Evolutionary conservation across 2,797 vertebrate species (phyloP), one percentile per base, ranked within the genome.

Genomic region (Hippocampus kuda): DNA sequence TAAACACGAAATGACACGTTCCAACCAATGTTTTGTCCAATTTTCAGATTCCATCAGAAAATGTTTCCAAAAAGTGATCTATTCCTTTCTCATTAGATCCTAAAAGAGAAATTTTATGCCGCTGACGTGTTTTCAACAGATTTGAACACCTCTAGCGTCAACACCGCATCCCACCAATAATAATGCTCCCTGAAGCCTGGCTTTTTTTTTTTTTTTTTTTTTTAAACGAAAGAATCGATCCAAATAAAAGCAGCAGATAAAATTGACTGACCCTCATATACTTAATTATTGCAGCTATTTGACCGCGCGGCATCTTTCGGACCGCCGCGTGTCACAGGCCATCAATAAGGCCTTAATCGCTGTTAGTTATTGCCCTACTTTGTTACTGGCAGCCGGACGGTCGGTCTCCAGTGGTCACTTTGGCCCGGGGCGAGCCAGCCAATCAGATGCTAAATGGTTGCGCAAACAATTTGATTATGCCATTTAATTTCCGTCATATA

Each of bases 221-320:
- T 16, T 34, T 49, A 90, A 88, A 87, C 91, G 89, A 91, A 92
- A 92, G 88, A 88, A 93, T 94, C 89, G 91, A 95, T 94, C 90
- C 85, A 91, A 91, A 92, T 88, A 93, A 94, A 94, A 94, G 91
- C 90, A 90, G 88, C 89, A 91, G 92, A 94, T 95, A 93, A 92
- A 94, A 94, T 91, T 91, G 93, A 94, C 90, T 89, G 90, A 89
- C 91, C 91, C 91, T 92, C 93, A 92, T 92, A 93, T 93, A 93
- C 91, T 94, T 94, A 93, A 94, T 93, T 93, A 95, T 94, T 89
- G 91, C 89, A 87, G 87, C 89, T 92, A 88, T 92, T 93, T 92
- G 92, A 92, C 91, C 91, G 90, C 91, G 90, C 89, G 87, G 89
- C 83, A 84, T 93, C 91, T 92, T 90, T 92, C 89, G 91, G 92